Conservation (phyloP, 2,888 invertebrate species). For the Belgica antarctica region DNA sequence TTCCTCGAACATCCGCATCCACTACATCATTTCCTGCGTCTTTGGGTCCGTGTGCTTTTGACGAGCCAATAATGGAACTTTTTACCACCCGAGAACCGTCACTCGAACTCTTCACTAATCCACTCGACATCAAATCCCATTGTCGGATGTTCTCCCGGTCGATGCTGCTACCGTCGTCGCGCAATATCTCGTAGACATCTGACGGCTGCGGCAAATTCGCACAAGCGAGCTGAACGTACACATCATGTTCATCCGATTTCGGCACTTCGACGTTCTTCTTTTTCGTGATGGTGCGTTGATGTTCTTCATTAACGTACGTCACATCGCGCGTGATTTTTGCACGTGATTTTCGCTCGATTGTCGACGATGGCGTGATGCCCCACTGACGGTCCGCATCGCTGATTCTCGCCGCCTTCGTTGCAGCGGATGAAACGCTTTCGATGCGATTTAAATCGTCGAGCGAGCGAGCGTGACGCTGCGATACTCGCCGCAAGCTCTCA, state of each 20-base stretch:
- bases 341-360: constrained; percentile 49
- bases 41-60: constrained; percentile 15
- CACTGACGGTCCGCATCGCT: constrained; percentile 44
- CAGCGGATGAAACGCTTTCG: constrained; percentile 37
- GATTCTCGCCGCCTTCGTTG: constrained; percentile 30
- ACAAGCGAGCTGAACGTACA: constrained; percentile 57
- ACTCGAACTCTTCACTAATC: constrained; percentile 60
- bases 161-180: constrained; percentile 60
- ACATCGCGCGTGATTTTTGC: constrained; percentile 67
- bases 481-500: constrained; percentile 74
- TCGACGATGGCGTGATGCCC: constrained; percentile 45
- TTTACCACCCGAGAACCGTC: not conserved
- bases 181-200: constrained; percentile 54
- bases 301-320: constrained; percentile 71
- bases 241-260: constrained; percentile 57
- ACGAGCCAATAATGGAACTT: constrained; percentile 13
- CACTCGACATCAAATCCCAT: constrained; percentile 87
- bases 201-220: constrained; percentile 41
- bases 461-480: constrained; percentile 77
- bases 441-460: constrained; percentile 75
- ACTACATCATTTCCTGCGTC: not conserved
- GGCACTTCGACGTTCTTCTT: constrained; percentile 48
- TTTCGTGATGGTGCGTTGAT: constrained; percentile 38
- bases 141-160: constrained; percentile 83
- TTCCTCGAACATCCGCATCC: not conserved